Conservation (phyloP, 2,113 vertebrate species). For the Cephalopterus ornatus region DNA sequence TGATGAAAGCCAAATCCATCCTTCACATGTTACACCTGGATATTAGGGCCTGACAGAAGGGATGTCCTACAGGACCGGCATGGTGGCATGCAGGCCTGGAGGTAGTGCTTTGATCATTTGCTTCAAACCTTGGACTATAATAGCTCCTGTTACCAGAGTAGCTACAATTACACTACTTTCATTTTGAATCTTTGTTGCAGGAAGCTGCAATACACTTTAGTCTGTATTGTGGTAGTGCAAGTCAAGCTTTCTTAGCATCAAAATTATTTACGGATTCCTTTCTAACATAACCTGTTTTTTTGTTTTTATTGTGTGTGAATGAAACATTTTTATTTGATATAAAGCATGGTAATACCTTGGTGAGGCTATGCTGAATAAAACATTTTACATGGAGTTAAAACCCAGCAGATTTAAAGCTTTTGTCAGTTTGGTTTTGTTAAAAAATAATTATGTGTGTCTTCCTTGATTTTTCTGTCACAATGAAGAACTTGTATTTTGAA, state of each 20-base stretch:
- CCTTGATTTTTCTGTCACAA: constrained; percentile 26
- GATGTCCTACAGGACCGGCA: neutral
- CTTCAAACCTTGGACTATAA: neutral
- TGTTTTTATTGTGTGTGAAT: neutral
- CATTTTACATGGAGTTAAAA: constrained; percentile 19
- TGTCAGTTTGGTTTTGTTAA: constrained; percentile 37
- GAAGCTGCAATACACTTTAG: neutral
- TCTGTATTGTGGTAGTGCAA: neutral
- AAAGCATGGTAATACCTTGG: neutral
- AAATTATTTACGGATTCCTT: neutral
- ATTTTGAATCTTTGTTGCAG: neutral
- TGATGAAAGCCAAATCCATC: neutral
- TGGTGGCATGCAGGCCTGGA: neutral
- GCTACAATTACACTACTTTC: neutral
- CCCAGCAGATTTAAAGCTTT: constrained; percentile 13
- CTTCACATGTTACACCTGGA: neutral
- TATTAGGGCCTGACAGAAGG: neutral
- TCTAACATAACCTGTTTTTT: neutral
- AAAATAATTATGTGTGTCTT: constrained; percentile 50
- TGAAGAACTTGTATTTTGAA: constrained; percentile 10
- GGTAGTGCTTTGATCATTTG: neutral
- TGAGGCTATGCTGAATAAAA: neutral
- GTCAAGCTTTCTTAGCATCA: neutral
- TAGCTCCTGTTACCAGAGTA: neutral
- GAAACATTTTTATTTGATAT: constrained; percentile 22